Base-by-base conservation (phyloP, 2,113 vertebrate species). In the Leptocoma aspasia region DNA sequence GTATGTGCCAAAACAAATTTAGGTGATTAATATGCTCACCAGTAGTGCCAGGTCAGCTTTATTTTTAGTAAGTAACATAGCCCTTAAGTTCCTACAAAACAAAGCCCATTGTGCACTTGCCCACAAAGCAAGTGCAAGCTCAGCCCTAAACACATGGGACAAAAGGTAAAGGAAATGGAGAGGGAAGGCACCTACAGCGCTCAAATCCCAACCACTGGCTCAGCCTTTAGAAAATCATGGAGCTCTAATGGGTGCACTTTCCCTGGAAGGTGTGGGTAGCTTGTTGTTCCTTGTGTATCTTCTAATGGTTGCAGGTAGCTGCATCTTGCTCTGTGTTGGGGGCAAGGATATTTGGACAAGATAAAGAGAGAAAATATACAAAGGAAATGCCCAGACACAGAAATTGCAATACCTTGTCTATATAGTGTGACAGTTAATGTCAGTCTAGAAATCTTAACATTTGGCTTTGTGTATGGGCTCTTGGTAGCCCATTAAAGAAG, bases 1-100 rank as follows among this genome's bases (percentile, higher is more conserved):
- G 16, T 60, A 52, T 70, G 18, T 66, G 89, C 92, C 89, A 86
- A 94, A 95, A 59, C 69, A 94, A 94, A 93, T 94, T 59, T 86
- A 89, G 50, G 64, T 83, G 76, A 83, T 92, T 86, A 93, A 81
- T 84, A 80, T 39, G 31, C 45, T 91, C 44, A 50, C 50, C 28
- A 24, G 37, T 39, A 54, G 21, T 80, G 57, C 81, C 87, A 90
- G 75, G 59, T 64, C 78, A 92, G 45, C 45, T 87, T 84, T 82
- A 73, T 72, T 91, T 92, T 91, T 63, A 91, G 83, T 54, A 50
- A 27, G 76, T 65, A 92, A 45, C 13, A 27, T 33, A 87, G 39
- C 31, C 73, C 49, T 53, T 22, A 39, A 7, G 3, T 76, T 85
- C 50, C 87, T 80, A 63, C 33, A 63, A 87, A 91, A 82, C 39